phyloP scores from a whole-genome alignment of 2,797 vertebrate species.

The Poeciliopsis infans region DNA sequence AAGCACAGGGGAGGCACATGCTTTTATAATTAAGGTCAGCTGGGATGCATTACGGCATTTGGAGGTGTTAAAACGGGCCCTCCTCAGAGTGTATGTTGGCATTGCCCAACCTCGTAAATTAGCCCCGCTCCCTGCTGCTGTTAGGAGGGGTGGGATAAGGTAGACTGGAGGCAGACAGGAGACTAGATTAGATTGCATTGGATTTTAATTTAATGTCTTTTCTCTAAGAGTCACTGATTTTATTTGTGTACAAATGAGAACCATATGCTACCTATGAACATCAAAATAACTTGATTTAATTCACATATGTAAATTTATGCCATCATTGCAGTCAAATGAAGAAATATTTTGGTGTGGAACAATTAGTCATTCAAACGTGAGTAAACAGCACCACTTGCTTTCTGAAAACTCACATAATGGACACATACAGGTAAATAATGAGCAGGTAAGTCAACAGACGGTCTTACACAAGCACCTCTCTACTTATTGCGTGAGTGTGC shows the following conservation, averaged over 20 bases:
- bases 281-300: background rate
- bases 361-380: background rate
- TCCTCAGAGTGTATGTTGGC: conserved; percentile 84
- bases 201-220: conserved; percentile 37
- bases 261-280: conserved; percentile 25
- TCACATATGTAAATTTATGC: background rate
- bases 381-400: background rate
- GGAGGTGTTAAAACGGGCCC: conserved; percentile 85
- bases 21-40: conserved; percentile 88
- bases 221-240: conserved; percentile 43
- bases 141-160: conserved; percentile 41
- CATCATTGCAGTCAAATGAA: background rate
- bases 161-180: conserved; percentile 49
- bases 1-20: conserved; percentile 75
- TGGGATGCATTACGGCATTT: conserved; percentile 87
- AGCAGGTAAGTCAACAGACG: conserved; percentile 66
- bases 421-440: conserved; percentile 41
- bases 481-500: too few relatives aligned
- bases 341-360: background rate
- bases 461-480: background rate
- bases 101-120: conserved; percentile 84
- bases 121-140: conserved; percentile 76
- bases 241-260: conserved; percentile 36
- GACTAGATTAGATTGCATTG: conserved; percentile 54
- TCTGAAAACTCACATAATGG: conserved; percentile 20